Percentiles rank a stretch among this genome's conserved stretches.
Conservation (phyloP, 1,140 invertebrate species). For the Lepidurus arcticus region DNA sequence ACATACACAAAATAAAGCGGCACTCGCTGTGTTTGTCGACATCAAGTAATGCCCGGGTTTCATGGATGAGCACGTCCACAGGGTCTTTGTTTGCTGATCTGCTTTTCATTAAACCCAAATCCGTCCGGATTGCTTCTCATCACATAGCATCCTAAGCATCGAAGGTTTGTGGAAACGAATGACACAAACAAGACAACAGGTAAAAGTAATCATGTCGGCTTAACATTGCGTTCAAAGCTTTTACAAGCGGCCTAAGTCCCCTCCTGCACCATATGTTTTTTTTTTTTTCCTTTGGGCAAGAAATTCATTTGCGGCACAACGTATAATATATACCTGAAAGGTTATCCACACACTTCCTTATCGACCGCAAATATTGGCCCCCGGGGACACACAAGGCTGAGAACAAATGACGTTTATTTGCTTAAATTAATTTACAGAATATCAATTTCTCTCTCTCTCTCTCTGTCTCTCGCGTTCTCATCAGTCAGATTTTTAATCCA, state of each 20-base stretch:
- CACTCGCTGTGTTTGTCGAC: conserved; percentile 6
- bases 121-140: conserved; percentile 1
- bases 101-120: conserved; percentile 19
- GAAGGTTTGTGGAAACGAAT: not conserved
- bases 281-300: not conserved
- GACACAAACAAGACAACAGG: conserved; percentile 18
- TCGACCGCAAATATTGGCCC: not conserved
- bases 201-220: conserved; percentile 10
- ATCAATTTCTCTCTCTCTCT: too few species aligned
- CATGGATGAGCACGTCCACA: not conserved
- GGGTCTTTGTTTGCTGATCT: conserved; percentile 10
- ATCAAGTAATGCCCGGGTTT: not conserved
- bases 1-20: not conserved
- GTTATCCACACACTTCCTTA: not conserved
- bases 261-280: not conserved
- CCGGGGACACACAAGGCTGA: too few species aligned
- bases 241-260: not conserved
- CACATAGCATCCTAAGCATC: not conserved
- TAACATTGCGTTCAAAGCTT: conserved; percentile 7
- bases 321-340: not conserved
- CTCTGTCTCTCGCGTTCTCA: too few species aligned
- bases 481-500: too few species aligned
- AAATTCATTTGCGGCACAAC: not conserved
- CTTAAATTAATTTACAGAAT: too few species aligned
- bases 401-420: too few species aligned